Evolutionary conservation across 1,140 invertebrate genomes (phyloP).

Genomic region (Anthonomus grandis): DNA sequence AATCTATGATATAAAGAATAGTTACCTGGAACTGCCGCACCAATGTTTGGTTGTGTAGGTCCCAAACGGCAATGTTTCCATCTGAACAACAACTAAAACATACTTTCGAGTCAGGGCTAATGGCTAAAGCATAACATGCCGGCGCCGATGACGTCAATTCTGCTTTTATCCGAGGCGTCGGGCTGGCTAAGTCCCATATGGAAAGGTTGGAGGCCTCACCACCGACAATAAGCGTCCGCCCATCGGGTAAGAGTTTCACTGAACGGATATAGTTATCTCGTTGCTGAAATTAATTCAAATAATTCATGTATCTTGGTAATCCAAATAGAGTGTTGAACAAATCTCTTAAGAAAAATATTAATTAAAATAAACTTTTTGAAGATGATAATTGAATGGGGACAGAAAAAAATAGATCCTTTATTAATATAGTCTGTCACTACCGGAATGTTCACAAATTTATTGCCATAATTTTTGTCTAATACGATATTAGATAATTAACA

Average conservation of each 20-base stretch:
- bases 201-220: constrained; percentile 87
- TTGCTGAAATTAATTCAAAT: constrained; percentile 52
- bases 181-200: constrained; percentile 85
- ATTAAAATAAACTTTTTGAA: no score
- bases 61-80: constrained; percentile 96
- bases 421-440: no score
- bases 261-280: constrained; percentile 89
- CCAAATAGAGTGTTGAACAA: neutral
- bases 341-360: no score
- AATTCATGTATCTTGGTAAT: constrained; percentile 11
- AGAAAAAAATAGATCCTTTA: no score
- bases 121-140: constrained; percentile 85
- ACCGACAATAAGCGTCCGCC: constrained; percentile 85
- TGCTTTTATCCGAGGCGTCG: constrained; percentile 85
- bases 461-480: no score
- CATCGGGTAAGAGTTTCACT: constrained; percentile 88
- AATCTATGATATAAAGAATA: no score
- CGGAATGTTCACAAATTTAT: no score
- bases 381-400: no score
- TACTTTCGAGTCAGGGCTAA: constrained; percentile 86
- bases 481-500: no score
- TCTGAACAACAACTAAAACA: constrained; percentile 98
- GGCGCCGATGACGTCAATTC: constrained; percentile 94
- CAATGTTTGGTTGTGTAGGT: constrained; percentile 89
- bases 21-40: constrained; percentile 84